Evolutionary conservation across 2,888 invertebrate species (phyloP).

Genomic region (Xanthorhoe spadicearia): DNA sequence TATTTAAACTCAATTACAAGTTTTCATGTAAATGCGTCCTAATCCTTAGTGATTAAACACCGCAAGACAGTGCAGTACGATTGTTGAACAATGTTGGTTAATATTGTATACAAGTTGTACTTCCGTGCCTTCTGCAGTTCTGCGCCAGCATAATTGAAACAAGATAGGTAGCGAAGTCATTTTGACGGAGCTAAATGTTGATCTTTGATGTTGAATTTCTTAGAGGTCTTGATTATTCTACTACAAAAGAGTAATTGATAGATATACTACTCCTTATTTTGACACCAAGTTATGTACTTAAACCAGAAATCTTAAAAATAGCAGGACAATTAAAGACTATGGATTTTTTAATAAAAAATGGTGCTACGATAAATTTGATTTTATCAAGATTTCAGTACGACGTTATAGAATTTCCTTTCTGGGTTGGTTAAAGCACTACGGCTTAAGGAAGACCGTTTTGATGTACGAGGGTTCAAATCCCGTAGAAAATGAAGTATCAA

Average conservation of each 20-base stretch:
- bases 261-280: no score
- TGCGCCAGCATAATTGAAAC: slow-evolving; percentile 29
- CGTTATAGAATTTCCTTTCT: no score
- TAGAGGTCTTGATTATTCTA: neutral
- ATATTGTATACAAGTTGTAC: slow-evolving; percentile 30
- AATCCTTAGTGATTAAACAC: slow-evolving; percentile 47
- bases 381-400: no score
- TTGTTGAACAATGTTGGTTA: slow-evolving; percentile 34
- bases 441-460: no score
- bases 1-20: neutral
- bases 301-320: no score
- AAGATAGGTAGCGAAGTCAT: slow-evolving; percentile 5
- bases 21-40: slow-evolving; percentile 35
- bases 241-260: neutral
- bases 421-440: no score
- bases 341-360: no score
- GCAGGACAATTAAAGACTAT: no score
- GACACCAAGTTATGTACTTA: no score
- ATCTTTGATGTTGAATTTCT: slow-evolving; percentile 7
- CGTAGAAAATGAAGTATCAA: no score
- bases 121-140: slow-evolving; percentile 32
- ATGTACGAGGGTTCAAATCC: no score
- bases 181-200: slow-evolving; percentile 3
- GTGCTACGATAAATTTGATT: no score
- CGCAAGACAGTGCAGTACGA: slow-evolving; percentile 35